A percentile compares a stretch with the other conserved stretches of the same genome.
These are phyloP conservation scores for Catajapyx aquilonaris DNA, from an alignment of 1,140 invertebrate genomes.

Conservation along the genomic window DNA sequence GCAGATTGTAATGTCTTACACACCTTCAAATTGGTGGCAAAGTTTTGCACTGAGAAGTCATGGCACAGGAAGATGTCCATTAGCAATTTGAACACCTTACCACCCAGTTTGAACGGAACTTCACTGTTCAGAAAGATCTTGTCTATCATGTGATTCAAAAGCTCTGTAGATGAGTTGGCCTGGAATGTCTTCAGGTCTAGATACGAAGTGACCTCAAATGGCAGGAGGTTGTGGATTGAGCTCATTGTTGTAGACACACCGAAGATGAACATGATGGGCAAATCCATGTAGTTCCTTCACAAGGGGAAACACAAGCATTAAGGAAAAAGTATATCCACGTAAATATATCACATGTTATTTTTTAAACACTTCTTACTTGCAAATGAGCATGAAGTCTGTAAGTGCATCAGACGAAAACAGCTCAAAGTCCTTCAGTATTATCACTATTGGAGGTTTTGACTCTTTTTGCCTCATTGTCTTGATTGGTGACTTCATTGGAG, in stretches of 20 bases:
- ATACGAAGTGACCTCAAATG: background rate
- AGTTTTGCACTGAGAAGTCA: conserved; percentile 27
- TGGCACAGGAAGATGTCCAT: conserved; percentile 29
- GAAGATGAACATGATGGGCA: background rate
- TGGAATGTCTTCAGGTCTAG: background rate
- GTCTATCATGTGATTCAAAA: background rate
- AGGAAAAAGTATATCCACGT: no score
- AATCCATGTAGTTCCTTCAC: background rate
- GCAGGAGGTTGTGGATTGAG: background rate
- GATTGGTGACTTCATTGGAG: background rate
- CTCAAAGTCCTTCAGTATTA: background rate
- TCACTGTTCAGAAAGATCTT: background rate
- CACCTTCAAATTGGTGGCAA: conserved; percentile 21
- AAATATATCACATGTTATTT: no score
- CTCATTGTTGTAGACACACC: background rate
- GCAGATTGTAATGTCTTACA: no score
- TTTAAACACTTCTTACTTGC: no score
- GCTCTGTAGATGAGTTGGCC: background rate
- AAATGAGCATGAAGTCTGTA: background rate
- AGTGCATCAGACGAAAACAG: background rate
- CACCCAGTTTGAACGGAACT: conserved; percentile 20
- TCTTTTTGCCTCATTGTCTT: background rate
- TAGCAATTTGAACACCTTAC: conserved; percentile 22
- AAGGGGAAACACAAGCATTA: no score
- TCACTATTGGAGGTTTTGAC: background rate